A percentile compares a stretch with the other conserved stretches of the same genome.
Evolutionary conservation across 2,113 vertebrate species (phyloP).

Genomic region (Ailuropoda melanoleuca): DNA sequence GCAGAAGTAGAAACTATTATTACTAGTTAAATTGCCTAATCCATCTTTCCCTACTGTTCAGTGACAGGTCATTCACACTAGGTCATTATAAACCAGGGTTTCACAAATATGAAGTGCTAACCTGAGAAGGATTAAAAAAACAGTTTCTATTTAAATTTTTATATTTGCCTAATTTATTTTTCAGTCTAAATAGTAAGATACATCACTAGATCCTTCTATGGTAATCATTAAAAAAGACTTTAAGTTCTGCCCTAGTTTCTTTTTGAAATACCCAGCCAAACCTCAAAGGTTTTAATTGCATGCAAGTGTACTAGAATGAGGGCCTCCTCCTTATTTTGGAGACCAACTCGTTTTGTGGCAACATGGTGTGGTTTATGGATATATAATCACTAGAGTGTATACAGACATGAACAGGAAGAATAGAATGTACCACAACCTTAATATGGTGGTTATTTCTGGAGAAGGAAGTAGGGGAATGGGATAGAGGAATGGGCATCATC

Average conservation of each 20-base stretch:
- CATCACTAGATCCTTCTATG: not conserved
- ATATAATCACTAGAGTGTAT: not conserved
- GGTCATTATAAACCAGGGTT: not conserved
- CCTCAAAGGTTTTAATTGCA: not conserved
- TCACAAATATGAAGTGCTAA: not conserved
- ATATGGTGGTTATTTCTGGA: not conserved
- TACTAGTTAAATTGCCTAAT: slow-evolving; percentile 32
- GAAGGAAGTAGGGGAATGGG: not conserved
- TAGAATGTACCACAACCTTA: not conserved
- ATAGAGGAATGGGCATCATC: not conserved
- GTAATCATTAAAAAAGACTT: not conserved
- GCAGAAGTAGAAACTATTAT: slow-evolving; percentile 7
- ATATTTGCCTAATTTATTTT: not conserved
- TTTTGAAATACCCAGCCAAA: not conserved
- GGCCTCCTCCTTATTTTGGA: not conserved
- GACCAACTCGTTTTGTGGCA: not conserved
- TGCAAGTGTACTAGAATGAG: not conserved
- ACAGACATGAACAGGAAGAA: not conserved
- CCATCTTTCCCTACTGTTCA: not conserved
- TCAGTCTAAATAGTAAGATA: not conserved
- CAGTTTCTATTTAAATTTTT: not conserved
- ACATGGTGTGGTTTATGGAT: not conserved
- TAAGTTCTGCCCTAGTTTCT: not conserved
- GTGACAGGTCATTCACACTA: not conserved
- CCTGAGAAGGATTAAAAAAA: not conserved